A percentile compares a stretch with the other conserved stretches of the same genome.
These are phyloP conservation scores for Drosophila prostipennis DNA, from an alignment of 2,888 invertebrate species.

Conservation along the genomic window DNA sequence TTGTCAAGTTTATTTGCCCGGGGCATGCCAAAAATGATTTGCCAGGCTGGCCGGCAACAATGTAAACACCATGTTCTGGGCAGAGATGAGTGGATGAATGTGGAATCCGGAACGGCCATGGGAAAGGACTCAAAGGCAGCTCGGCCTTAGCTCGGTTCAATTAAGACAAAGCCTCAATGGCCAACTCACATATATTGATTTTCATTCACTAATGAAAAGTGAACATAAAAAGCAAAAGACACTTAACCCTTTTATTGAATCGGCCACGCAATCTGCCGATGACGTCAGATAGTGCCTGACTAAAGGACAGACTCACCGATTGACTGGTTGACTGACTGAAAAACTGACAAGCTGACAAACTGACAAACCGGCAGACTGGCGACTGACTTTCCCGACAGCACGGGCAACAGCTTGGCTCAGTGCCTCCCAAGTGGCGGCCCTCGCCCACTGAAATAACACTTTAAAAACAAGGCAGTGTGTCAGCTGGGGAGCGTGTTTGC, in stretches of 20 bases:
- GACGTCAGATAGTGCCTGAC: constrained; percentile 68
- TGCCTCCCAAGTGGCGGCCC: constrained; percentile 33
- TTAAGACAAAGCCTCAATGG: constrained; percentile 40
- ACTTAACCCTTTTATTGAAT: constrained; percentile 74
- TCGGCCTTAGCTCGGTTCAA: constrained; percentile 30
- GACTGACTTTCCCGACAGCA: constrained; percentile 31
- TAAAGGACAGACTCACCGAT: constrained; percentile 22
- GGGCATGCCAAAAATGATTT: constrained; percentile 31
- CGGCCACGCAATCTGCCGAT: constrained; percentile 73
- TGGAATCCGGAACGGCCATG: constrained; percentile 12
- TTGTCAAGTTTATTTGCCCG: constrained; percentile 44
- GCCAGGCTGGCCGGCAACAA: constrained; percentile 19
- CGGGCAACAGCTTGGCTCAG: constrained; percentile 26
- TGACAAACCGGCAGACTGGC: constrained; percentile 29
- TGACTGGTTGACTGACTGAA: constrained; percentile 17
- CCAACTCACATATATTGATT: constrained; percentile 60
- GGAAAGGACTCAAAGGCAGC: constrained; percentile 11
- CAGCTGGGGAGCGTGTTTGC: constrained; percentile 2
- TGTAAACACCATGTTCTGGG: constrained; percentile 17
- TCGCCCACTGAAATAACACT: constrained; percentile 45
- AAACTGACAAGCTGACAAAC: constrained; percentile 13
- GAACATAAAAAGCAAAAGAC: constrained; percentile 63
- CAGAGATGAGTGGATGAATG: constrained; percentile 9
- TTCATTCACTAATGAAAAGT: constrained; percentile 76
- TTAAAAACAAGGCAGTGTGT: constrained; percentile 53